A percentile compares a stretch with the other conserved stretches of the same genome.
Conservation (phyloP, 2,888 invertebrate species). For the Hyposoter dolosus region DNA sequence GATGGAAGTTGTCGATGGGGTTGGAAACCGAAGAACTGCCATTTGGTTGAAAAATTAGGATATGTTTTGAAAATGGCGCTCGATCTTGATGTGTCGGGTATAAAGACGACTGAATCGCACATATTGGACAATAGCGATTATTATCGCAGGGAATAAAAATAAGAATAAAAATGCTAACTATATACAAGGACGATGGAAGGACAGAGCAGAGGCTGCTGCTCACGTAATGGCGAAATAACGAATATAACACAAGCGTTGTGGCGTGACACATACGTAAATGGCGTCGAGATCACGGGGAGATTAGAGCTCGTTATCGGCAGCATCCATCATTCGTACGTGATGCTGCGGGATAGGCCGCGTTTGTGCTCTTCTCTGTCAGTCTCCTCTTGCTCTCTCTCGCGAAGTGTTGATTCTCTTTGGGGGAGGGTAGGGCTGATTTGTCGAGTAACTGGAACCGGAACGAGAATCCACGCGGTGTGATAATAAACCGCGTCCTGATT, state of each 20-base stretch:
- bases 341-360: constrained; percentile 52
- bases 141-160: background rate
- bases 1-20: background rate
- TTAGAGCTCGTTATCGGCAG: constrained; percentile 69
- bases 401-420: constrained; percentile 5
- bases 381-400: constrained; percentile 2
- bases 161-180: constrained; percentile 11
- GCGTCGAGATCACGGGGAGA: constrained; percentile 65
- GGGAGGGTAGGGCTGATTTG: constrained; percentile 73
- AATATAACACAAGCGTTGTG: constrained; percentile 16
- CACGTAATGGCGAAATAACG: constrained; percentile 49
- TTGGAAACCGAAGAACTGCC: background rate
- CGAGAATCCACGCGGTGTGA: constrained; percentile 58
- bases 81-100: background rate
- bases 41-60: background rate
- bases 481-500: constrained; percentile 59
- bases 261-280: constrained; percentile 35
- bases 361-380: constrained; percentile 11
- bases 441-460: constrained; percentile 69
- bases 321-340: constrained; percentile 70
- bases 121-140: constrained; percentile 34
- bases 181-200: constrained; percentile 36
- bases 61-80: background rate
- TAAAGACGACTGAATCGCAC: background rate
- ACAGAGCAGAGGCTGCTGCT: background rate